phyloP scores from a whole-genome alignment of 2,888 invertebrate species.

The Morpho deidamia region DNA sequence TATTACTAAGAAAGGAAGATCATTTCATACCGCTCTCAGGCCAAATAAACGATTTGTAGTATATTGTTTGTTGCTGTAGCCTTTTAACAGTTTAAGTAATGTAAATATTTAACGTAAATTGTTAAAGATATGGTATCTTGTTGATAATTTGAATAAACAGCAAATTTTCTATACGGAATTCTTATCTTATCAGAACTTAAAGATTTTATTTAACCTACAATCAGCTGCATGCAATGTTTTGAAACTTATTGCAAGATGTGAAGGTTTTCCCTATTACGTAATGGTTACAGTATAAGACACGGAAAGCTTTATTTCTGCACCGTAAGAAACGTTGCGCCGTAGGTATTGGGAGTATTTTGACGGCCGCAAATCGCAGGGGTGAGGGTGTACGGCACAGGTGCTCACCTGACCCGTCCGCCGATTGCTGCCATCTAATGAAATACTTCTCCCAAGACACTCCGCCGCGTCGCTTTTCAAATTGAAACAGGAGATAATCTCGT shows the following conservation, averaged over 20 bases:
- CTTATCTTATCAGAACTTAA: not conserved
- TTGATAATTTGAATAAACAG: too few species aligned
- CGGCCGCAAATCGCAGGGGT: slow-evolving; percentile 12
- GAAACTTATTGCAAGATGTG: slow-evolving; percentile 1
- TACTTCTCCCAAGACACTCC: slow-evolving; percentile 59
- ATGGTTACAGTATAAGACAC: slow-evolving; percentile 12
- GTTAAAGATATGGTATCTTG: too few species aligned
- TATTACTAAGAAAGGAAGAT: too few species aligned
- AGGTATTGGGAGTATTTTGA: slow-evolving; percentile 16
- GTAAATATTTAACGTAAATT: too few species aligned
- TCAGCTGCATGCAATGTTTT: slow-evolving; percentile 5
- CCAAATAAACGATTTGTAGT: too few species aligned
- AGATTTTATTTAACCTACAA: not conserved
- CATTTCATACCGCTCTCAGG: too few species aligned
- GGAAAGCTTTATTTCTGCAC: slow-evolving; percentile 14
- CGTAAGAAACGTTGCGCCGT: not conserved
- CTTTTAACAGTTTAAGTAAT: too few species aligned
- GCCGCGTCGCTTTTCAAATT: slow-evolving; percentile 56
- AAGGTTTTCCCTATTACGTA: slow-evolving; percentile 3
- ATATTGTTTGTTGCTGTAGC: too few species aligned
- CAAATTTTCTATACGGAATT: not conserved
- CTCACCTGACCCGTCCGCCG: slow-evolving; percentile 34
- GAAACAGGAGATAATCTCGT: slow-evolving; percentile 68
- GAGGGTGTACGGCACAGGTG: slow-evolving; percentile 39
- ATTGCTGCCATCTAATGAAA: slow-evolving; percentile 56